Evolutionary conservation across 2,888 invertebrate genomes (phyloP).

Genomic region (Entomobrya proxima): DNA sequence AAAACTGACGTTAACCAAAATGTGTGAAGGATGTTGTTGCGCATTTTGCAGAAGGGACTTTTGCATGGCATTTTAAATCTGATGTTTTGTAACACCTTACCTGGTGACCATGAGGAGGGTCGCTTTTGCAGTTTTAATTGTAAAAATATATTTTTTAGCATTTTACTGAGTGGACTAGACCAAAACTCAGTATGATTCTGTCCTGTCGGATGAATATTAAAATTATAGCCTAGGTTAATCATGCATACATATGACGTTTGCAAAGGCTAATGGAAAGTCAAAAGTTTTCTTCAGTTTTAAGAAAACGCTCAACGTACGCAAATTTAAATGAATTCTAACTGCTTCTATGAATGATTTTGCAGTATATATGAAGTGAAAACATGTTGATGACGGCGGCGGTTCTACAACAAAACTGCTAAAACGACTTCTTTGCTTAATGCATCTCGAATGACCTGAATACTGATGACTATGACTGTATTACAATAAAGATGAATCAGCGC

Average conservation of each 20-base stretch:
- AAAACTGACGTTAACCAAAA: constrained; percentile 55
- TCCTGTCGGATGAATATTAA: constrained; percentile 48
- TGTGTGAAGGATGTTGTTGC: constrained; percentile 38
- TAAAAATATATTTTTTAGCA: constrained; percentile 11
- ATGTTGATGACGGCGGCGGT: background rate
- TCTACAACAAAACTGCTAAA: background rate
- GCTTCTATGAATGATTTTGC: background rate
- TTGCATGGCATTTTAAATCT: background rate
- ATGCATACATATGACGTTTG: background rate
- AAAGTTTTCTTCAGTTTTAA: background rate
- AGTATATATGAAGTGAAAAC: constrained; percentile 26
- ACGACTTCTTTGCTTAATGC: background rate
- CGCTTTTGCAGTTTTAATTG: constrained; percentile 14
- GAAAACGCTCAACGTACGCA: background rate
- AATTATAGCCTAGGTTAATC: constrained; percentile 12
- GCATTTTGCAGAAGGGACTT: background rate
- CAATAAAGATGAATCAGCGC: constrained; percentile 50
- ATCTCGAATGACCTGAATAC: constrained; percentile 61
- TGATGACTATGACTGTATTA: constrained; percentile 53
- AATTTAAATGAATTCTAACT: background rate
- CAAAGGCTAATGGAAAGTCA: background rate
- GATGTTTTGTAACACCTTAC: constrained; percentile 6
- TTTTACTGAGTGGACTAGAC: background rate
- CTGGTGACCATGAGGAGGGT: background rate
- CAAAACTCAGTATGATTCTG: background rate